Percentiles rank a stretch among this genome's conserved stretches.
These are phyloP conservation scores for Babylonia areolata DNA, from an alignment of 1,140 invertebrate genomes.

Conservation along the genomic window DNA sequence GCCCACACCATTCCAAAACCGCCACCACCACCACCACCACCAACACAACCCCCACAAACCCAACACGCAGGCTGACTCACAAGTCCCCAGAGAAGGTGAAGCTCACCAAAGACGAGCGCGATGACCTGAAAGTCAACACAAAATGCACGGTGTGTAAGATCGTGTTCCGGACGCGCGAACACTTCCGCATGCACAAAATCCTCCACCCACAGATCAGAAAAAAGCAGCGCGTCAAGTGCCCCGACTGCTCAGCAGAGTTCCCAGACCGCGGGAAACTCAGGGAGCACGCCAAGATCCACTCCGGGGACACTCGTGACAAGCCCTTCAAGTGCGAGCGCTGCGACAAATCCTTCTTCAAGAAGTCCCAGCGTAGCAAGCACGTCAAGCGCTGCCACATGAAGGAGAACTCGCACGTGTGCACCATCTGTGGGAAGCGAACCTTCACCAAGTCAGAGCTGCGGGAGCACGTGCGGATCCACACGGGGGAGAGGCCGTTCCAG, in stretches of 20 bases:
- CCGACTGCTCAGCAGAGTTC: conserved; percentile 34
- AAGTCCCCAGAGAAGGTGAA: conserved; percentile 1
- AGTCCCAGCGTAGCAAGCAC: conserved; percentile 36
- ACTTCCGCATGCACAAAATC: conserved; percentile 33
- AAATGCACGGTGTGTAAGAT: conserved; percentile 36
- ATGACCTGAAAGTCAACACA: conserved; percentile 27
- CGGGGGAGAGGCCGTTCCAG: conserved; percentile 18
- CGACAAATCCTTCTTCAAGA: conserved; percentile 31
- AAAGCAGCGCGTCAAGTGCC: conserved; percentile 30
- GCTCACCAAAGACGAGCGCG: conserved; percentile 28
- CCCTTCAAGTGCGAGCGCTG: conserved; percentile 27
- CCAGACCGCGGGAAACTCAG: conserved; percentile 20
- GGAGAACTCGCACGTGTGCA: conserved; percentile 30
- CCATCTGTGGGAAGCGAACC: conserved; percentile 23
- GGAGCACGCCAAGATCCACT: conserved; percentile 18
- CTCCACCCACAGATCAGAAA: conserved; percentile 27
- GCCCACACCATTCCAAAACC: neutral
- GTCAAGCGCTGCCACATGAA: conserved; percentile 36
- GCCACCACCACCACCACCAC: too few species aligned
- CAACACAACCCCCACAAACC: neutral
- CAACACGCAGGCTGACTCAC: neutral
- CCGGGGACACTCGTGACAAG: neutral
- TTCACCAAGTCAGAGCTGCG: conserved; percentile 33
- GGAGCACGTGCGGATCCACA: conserved; percentile 30
- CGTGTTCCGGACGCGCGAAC: conserved; percentile 21